Evolutionary conservation across 2,888 invertebrate species (phyloP), one percentile per base, ranked within the genome.

Genomic region (Salpingus planirostris): DNA sequence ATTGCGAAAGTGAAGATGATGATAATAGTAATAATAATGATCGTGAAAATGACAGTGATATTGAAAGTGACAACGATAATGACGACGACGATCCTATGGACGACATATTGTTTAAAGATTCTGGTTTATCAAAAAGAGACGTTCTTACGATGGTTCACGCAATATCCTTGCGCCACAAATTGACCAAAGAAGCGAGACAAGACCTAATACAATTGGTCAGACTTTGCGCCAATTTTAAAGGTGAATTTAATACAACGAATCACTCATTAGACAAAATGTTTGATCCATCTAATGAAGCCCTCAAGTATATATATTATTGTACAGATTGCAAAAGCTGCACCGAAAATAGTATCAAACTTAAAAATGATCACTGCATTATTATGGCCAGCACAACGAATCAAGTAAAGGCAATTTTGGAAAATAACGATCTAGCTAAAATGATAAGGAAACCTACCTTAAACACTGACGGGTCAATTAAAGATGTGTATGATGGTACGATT

Each of bases 11-110:
- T n/a, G n/a, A n/a, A n/a, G n/a, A n/a, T n/a, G n/a, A n/a, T n/a
- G n/a, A n/a, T n/a, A n/a, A n/a, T n/a, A n/a, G n/a, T n/a, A n/a
- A n/a, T n/a, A n/a, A n/a, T n/a, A n/a, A n/a, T n/a, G n/a, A n/a
- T n/a, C n/a, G n/a, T n/a, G n/a, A n/a, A n/a, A n/a, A n/a, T n/a
- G 15, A 25, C 23, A 24, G 32, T 34, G 15, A 28, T 25, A 24
- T 24, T 30, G 10, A 27, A 21, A 24, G 36, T 34, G 15, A 28
- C 23, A 24, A 38, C 34, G 15, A 25, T 25, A 24, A 18, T 8
- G 18, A 18, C 18, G 18, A 18, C 8, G 6, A 36, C 33, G 14
- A 24, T 29, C 24, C 35, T 29, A 13, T 18, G 6, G 18, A 18
- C 8, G 18, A 18, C 8, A 18, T 18, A 7, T 18, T 18, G 18